Base-by-base conservation (phyloP, 2,888 invertebrate genomes). In the Drosophila recens region DNA sequence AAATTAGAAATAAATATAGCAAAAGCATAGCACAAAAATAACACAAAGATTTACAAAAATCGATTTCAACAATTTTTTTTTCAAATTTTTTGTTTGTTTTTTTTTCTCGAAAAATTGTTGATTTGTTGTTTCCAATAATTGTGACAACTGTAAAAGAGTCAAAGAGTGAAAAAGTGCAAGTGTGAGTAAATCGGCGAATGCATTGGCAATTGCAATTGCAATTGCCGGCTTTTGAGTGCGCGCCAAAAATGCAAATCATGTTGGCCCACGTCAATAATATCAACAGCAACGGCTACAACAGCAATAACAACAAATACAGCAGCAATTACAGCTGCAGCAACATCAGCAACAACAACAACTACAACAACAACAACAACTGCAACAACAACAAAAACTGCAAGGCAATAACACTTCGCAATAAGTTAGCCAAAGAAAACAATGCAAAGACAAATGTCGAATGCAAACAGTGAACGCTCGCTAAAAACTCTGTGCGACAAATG, bases 171-270 rank as follows among this genome's bases (percentile, higher is more conserved):
- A 49, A 40, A 57, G 57, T 40, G 42, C 38, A 43, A 57, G 46
- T 40, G 56, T 56, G 58, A 57, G 58, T 57, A 27, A n/a, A 27
- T 20, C 33, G 56, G 52, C 56, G 40, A 43, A 48, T 74, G 78
- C 27, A 27, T 27, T 27, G 27, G 27, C 27, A 6, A 27, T 6
- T 27, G 34, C 27, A 6, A 27, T 6, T 27, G 34, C 65, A 48
- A 54, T 62, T 56, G 62, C 71, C 82, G 75, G 86, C 72, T 66
- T 59, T 45, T 57, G 49, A 68, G 62, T 59, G 65, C 57, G 84
- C 83, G 83, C 83, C 83, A 84, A 82, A 83, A 75, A 67, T 59
- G 65, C 38, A 67, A 77, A 63, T 54, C 75, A 67, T 70, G 74
- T 66, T 74, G 54, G 20, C 52, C 40, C 62, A 58, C 64, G 57